Evolutionary conservation across 2,113 vertebrate species (phyloP), one percentile per base, ranked within the genome.

Genomic region (Ammodytes marinus): DNA sequence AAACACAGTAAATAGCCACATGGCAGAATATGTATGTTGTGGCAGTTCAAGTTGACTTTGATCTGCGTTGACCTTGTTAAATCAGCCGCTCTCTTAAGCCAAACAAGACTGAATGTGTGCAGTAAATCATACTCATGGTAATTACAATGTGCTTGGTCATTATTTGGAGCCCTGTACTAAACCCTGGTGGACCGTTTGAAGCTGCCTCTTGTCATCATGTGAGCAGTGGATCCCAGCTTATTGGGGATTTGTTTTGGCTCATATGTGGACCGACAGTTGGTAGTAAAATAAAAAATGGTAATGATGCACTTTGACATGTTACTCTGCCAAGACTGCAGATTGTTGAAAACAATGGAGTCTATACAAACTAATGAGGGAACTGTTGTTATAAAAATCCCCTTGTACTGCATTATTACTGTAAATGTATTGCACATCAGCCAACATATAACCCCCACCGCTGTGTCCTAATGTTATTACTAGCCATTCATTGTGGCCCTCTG

Each of bases 81-180:
- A 82, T 40, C 69, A 61, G 82, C 79, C 69, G 47, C 72, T 68
- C 72, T 68, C 5, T 64, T 52, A 79, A 87, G 88, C 79, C 73
- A 83, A 59, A 85, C 65, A n/a, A 84, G 82, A 86, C 91, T 83
- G 67, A 63, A 63, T 77, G 86, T 86, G 86, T 86, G 72, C 67
- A 66, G 42, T 71, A 77, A 78, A 83, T 46, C 66, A 85, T 53
- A 83, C 47, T 77, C 49, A 89, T 90, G 86, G 40, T 93, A 93
- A 86, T 90, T 93, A 94, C 90, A 91, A 89, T 90, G 91, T 93
- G 91, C 89, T 92, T 91, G 52, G 53, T 54, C 19, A 39, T 49
- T 68, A 58, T 60, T 46, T 69, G 50, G 46, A 88, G 79, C 74
- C 83, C 80, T 86, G 83, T 73, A 42, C 63, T 45, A 45, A 84